Base-by-base conservation (phyloP, 1,140 invertebrate species). In the Wiebesia pumilae region DNA sequence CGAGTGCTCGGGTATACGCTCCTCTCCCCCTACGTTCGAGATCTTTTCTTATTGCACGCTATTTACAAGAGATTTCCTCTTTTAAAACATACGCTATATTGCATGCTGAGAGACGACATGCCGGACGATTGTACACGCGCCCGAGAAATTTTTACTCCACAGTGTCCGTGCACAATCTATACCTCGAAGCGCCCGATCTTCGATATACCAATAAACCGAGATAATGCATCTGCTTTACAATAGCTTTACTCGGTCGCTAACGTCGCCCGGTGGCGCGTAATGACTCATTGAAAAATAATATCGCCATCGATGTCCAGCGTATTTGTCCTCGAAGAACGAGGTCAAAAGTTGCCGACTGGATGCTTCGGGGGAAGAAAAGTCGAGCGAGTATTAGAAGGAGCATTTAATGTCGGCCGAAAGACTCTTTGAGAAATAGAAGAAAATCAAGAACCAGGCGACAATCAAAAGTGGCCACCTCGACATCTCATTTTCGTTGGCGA, bases 401-500 rank as follows among this genome's bases (percentile, higher is more conserved):
- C 58, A 10, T 4, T 27, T 4, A 62, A 62, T 62, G 58, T 24
- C 24, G 58, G 24, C 27, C 27, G 27, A 62, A 16, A 62, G 30
- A 24, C 35, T 21, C 62, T 47, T 14, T 81, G 6, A n/a, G 24
- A 38, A 27, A 38, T 21, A 3, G 38, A 35, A 54, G 73, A 85
- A 71, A 79, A 67, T 85, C 58, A 85, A 80, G 73, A 54, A 51
- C 47, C 83, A 38, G 14, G 30, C 54, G 58, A 80, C 75, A 85
- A 80, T 85, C 75, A 79, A 85, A 84, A 79, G 80, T 33, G 83
- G 73, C 35, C 67, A 85, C 27, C 24, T 43, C 83, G 73, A 71
- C 83, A 54, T 85, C 77, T 85, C 83, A 85, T 85, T 85, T 78
- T 80, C 83, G n/a, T 65, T 6, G 69, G 0, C 19, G 40, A 85